phyloP scores from a whole-genome alignment of 1,140 invertebrate species.

The Ridgeia piscesae region DNA sequence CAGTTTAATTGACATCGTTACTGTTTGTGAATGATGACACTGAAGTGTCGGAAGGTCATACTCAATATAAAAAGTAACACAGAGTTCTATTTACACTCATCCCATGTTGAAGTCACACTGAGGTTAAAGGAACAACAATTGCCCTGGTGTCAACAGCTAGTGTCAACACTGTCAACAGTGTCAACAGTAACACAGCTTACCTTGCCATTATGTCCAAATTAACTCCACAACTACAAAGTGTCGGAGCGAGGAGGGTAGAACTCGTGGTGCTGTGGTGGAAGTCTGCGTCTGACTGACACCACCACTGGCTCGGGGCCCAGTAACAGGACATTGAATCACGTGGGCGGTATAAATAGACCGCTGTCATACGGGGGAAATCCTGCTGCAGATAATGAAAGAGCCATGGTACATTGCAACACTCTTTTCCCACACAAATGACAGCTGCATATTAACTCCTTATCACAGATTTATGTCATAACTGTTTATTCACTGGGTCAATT shows the following conservation, averaged over 20 bases:
- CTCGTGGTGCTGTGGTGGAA: neutral
- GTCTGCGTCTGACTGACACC: neutral
- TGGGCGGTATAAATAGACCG: neutral
- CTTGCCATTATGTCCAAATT: neutral
- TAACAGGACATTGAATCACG: neutral
- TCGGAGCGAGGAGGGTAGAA: neutral
- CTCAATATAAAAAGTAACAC: too few relatives aligned
- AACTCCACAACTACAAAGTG: neutral
- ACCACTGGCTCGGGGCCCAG: neutral
- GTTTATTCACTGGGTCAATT: neutral
- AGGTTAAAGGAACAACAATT: too few relatives aligned
- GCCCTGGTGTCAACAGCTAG: too few relatives aligned
- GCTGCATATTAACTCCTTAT: neutral
- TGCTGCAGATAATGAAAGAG: neutral
- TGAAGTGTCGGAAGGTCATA: too few relatives aligned
- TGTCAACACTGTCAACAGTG: neutral
- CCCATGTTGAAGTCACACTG: too few relatives aligned
- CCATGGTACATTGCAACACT: neutral
- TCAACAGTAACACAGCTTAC: neutral
- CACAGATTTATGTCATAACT: neutral
- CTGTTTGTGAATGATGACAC: too few relatives aligned
- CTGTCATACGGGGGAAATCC: neutral
- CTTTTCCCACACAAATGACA: neutral
- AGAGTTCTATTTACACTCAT: too few relatives aligned
- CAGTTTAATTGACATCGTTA: neutral